A percentile compares a stretch with the other conserved stretches of the same genome.
These are phyloP conservation scores for Calameuta idolon DNA, from an alignment of 2,888 invertebrate genomes.

Conservation along the genomic window DNA sequence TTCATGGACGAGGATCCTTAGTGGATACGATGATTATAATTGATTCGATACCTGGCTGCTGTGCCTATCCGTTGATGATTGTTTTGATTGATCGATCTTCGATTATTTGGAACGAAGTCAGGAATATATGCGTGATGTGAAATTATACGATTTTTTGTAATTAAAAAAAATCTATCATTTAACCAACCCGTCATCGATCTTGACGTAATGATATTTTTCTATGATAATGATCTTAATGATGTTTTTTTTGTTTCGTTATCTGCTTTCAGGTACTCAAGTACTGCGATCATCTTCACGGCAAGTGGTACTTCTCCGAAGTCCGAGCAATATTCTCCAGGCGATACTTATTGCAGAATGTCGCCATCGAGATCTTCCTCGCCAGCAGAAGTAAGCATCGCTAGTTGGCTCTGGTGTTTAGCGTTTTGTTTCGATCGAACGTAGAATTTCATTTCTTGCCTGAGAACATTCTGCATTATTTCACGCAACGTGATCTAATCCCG, in stretches of 20 bases:
- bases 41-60: background rate
- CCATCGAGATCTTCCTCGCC: slow-evolving; percentile 98
- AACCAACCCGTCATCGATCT: background rate
- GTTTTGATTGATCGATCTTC: background rate
- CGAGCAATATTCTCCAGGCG: slow-evolving; percentile 98
- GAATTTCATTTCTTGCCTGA: slow-evolving; percentile 53
- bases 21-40: background rate
- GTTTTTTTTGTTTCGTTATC: slow-evolving; percentile 40
- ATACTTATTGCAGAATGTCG: slow-evolving; percentile 96
- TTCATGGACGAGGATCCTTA: background rate
- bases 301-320: slow-evolving; percentile 99
- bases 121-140: background rate
- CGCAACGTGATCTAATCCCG: slow-evolving; percentile 51
- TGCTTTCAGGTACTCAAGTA: slow-evolving; percentile 90
- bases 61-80: background rate
- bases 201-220: background rate
- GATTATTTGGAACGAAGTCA: background rate
- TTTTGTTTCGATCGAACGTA: background rate
- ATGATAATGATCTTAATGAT: background rate
- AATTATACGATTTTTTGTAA: background rate
- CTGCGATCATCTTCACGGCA: slow-evolving; percentile 98
- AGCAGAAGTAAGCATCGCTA: slow-evolving; percentile 87
- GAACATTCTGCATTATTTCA: slow-evolving; percentile 51
- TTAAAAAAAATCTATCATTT: background rate
- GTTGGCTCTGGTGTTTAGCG: background rate